These are phyloP conservation scores for Rhyacophila evoluta DNA, from an alignment of 2,888 invertebrate genomes.

Conservation along the genomic window DNA sequence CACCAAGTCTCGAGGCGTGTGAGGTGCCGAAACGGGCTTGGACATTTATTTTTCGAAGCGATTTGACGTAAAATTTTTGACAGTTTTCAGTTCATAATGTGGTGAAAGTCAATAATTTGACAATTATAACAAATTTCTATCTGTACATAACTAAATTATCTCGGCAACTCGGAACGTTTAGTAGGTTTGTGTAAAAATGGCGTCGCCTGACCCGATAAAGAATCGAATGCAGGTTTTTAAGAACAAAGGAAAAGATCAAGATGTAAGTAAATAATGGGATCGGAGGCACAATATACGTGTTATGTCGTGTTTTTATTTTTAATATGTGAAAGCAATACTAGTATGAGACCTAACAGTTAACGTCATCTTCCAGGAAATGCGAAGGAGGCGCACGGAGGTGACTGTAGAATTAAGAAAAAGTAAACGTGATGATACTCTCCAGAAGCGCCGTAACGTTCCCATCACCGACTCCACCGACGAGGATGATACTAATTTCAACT, in stretches of 20 bases:
- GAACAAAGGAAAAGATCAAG: conserved; percentile 99
- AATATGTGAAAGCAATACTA: neutral
- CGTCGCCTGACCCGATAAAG: conserved; percentile 80
- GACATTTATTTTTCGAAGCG: conserved; percentile 27
- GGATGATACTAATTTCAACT: conserved; percentile 74
- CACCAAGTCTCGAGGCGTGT: conserved; percentile 47
- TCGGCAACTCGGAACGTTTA: conserved; percentile 25
- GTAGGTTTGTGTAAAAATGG: conserved; percentile 73
- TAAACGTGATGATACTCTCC: conserved; percentile 96
- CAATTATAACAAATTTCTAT: neutral
- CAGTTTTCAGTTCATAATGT: conserved; percentile 37
- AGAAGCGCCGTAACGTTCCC: conserved; percentile 96
- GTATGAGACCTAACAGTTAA: neutral
- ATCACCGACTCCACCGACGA: conserved; percentile 85
- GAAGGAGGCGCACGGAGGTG: conserved; percentile 95
- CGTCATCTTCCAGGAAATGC: conserved; percentile 84
- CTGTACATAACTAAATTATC: conserved; percentile 14
- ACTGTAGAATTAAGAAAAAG: conserved; percentile 97
- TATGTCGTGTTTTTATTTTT: conserved; percentile 35
- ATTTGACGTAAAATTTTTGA: conserved; percentile 34
- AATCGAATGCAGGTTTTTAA: conserved; percentile 95
- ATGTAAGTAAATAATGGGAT: conserved; percentile 75
- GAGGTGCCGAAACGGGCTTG: conserved; percentile 32
- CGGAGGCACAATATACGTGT: neutral
- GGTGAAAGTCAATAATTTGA: conserved; percentile 35